Conservation (phyloP, 2,113 vertebrate species). For the Dendrocopos noguchii region DNA sequence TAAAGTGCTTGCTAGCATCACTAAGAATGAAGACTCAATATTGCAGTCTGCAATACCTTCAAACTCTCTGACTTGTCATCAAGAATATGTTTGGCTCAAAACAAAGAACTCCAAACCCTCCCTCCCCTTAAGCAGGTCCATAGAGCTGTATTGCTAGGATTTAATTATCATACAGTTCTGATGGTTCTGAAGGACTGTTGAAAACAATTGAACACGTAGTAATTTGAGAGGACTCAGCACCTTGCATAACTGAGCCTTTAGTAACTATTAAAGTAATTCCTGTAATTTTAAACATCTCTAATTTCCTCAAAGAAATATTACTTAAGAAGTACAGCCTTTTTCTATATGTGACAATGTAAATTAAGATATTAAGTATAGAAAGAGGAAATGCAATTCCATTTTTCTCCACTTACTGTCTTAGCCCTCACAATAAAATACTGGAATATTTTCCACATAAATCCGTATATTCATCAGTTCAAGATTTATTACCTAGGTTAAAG, state of each 20-base stretch:
- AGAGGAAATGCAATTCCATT: neutral
- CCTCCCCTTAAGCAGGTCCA: neutral
- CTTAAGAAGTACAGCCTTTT: neutral
- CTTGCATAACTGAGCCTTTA: neutral
- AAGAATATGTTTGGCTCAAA: neutral
- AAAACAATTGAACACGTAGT: neutral
- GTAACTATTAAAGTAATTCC: neutral
- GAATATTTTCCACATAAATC: conserved; percentile 15
- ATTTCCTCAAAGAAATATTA: neutral
- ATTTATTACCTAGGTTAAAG: neutral
- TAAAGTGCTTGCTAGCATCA: neutral
- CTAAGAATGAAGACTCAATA: neutral
- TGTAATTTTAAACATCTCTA: neutral
- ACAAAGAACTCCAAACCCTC: neutral
- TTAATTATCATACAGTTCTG: neutral
- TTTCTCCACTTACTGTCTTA: neutral
- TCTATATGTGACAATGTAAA: neutral
- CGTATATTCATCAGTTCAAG: neutral
- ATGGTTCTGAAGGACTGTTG: neutral
- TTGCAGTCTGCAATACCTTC: neutral
- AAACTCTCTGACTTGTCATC: neutral
- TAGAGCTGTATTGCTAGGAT: neutral
- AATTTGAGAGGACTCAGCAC: neutral
- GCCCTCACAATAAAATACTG: neutral
- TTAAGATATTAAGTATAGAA: neutral